A percentile compares a stretch with the other conserved stretches of the same genome.
These are phyloP conservation scores for Oreochromis niloticus DNA, from an alignment of 2,113 vertebrate genomes.

Conservation along the genomic window DNA sequence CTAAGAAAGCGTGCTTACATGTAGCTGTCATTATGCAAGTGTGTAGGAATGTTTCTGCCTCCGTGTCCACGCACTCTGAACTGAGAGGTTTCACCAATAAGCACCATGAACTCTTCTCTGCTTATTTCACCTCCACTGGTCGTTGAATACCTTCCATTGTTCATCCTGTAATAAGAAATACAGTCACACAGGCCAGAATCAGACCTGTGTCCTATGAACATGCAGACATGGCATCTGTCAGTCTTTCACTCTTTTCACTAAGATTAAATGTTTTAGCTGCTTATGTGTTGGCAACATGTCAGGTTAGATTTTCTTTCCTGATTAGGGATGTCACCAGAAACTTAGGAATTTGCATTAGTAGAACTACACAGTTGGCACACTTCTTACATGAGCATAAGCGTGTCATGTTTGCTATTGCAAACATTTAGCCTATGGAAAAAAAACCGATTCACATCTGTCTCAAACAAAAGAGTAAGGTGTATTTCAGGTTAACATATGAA, in stretches of 20 bases:
- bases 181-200: background rate
- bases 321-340: background rate
- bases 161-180: background rate
- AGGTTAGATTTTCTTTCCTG: background rate
- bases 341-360: background rate
- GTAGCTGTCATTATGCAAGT: background rate
- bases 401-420: background rate
- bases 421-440: background rate
- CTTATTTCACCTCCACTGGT: background rate
- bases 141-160: background rate
- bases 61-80: background rate
- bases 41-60: background rate
- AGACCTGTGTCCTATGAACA: background rate
- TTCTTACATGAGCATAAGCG: rapidly evolving
- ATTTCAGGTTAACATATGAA: background rate
- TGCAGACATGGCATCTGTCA: rapidly evolving
- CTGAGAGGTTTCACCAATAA: background rate
- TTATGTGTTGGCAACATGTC: rapidly evolving
- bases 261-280: background rate
- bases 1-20: background rate
- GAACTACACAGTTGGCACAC: background rate
- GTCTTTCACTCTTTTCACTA: background rate
- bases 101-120: background rate
- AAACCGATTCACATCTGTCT: background rate
- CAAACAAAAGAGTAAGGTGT: background rate